phyloP scores from a whole-genome alignment of 2,888 invertebrate genomes.

The Leptopterna dolabrata region DNA sequence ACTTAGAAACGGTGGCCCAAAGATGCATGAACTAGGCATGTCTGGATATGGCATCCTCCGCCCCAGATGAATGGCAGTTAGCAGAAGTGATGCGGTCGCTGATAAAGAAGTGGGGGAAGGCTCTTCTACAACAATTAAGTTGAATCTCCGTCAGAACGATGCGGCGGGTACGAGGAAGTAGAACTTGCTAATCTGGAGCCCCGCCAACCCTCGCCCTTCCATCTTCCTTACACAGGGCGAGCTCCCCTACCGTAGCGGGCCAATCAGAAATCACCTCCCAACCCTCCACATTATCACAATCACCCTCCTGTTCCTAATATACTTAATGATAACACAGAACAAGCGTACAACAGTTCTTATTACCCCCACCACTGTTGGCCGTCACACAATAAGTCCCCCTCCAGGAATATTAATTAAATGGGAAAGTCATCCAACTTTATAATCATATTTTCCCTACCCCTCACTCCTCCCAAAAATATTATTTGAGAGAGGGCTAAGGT shows the following conservation, averaged over 20 bases:
- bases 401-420: not conserved
- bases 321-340: not conserved
- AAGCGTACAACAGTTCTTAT: not conserved
- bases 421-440: not conserved
- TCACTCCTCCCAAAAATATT: not conserved
- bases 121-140: conserved; percentile 22
- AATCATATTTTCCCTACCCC: not conserved
- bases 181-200: conserved; percentile 20
- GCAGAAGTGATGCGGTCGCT: not conserved
- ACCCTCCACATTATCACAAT: not conserved
- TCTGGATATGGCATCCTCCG: too few species aligned
- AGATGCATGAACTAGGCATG: too few species aligned
- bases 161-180: not conserved
- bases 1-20: too few species aligned
- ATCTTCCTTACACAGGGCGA: not conserved
- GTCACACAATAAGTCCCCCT: not conserved
- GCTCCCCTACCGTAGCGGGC: conserved; percentile 27
- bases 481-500: not conserved
- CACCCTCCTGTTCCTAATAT: not conserved
- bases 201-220: conserved; percentile 15
- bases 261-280: conserved; percentile 23
- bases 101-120: not conserved
- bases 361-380: not conserved
- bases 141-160: conserved; percentile 20
- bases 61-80: not conserved